These are phyloP conservation scores for Pseudoatta argentina DNA, from an alignment of 1,140 invertebrate genomes.

Conservation along the genomic window DNA sequence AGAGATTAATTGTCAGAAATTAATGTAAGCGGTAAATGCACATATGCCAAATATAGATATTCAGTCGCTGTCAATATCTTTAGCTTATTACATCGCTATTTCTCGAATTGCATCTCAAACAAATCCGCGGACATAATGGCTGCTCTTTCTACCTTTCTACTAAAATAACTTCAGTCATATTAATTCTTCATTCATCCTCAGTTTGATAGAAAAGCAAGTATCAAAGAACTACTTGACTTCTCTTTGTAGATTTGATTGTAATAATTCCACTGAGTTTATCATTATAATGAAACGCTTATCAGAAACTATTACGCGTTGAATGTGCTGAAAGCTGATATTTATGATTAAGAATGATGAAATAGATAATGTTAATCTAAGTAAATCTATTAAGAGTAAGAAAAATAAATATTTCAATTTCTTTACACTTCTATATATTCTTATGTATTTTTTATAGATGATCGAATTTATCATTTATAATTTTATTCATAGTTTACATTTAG, in stretches of 20 bases:
- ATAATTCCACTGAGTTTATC: background rate
- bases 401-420: background rate
- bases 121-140: background rate
- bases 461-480: background rate
- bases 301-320: background rate
- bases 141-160: background rate
- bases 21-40: slow-evolving; percentile 1
- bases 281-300: background rate
- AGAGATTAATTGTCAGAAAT: background rate
- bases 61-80: background rate
- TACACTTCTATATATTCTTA: background rate
- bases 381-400: background rate
- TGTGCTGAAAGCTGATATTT: background rate
- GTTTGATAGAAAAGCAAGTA: slow-evolving; percentile 26
- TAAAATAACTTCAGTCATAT: slow-evolving; percentile 30
- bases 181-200: slow-evolving; percentile 11
- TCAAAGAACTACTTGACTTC: slow-evolving; percentile 1
- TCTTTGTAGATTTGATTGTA: slow-evolving; percentile 15
- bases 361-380: background rate
- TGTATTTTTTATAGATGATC: background rate
- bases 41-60: background rate
- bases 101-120: background rate
- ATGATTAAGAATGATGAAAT: slow-evolving; percentile 11
- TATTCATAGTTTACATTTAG: background rate
- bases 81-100: background rate